phyloP scores from a whole-genome alignment of 1,140 invertebrate genomes.

The Hesperophylax magnus region DNA sequence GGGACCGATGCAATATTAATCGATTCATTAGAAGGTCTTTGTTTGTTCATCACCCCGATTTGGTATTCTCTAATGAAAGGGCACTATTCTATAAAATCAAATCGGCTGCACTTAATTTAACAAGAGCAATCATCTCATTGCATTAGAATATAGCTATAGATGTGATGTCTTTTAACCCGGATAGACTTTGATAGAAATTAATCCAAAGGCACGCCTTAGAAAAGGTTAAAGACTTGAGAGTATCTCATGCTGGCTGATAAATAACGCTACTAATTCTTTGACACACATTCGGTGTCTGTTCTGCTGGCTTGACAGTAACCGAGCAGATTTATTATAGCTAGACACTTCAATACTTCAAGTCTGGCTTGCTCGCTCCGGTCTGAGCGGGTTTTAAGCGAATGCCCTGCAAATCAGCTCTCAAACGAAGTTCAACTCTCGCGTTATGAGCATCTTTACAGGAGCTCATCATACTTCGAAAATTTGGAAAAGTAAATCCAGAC shows the following conservation, averaged over 20 bases:
- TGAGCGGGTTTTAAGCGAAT: conserved; percentile 51
- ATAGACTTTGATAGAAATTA: not conserved
- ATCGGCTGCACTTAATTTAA: conserved; percentile 24
- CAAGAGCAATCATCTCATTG: not conserved
- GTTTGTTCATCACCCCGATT: not conserved
- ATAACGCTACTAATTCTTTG: not conserved
- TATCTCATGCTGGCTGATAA: not conserved
- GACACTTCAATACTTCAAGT: not conserved
- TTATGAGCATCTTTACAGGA: conserved; percentile 42
- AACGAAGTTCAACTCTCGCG: conserved; percentile 49
- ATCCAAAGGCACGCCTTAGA: not conserved
- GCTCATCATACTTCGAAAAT: conserved; percentile 11
- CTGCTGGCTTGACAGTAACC: not conserved
- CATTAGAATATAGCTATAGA: conserved; percentile 2
- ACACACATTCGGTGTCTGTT: not conserved
- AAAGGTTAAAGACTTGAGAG: not conserved
- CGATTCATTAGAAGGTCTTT: not conserved
- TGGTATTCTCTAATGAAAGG: not conserved
- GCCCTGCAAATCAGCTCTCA: conserved; percentile 48
- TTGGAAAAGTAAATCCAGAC: conserved; percentile 8
- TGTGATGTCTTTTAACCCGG: not conserved
- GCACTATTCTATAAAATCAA: not conserved
- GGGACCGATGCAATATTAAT: not conserved
- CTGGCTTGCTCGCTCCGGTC: not conserved
- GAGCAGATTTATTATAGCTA: not conserved